phyloP scores from a whole-genome alignment of 2,888 invertebrate species.

The Helicoverpa assulta region DNA sequence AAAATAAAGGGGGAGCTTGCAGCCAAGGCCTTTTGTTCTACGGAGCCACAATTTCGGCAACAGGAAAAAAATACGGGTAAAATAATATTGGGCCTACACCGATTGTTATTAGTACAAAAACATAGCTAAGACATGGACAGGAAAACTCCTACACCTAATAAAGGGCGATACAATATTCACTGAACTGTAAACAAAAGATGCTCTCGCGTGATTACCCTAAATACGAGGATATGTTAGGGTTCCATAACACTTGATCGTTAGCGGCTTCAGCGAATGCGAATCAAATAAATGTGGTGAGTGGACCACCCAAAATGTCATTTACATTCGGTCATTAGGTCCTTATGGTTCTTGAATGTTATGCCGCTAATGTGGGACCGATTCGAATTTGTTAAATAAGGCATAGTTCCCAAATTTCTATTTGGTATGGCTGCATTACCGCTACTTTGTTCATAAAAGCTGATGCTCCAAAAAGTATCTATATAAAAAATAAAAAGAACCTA shows the following conservation, averaged over 20 bases:
- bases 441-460: constrained; percentile 26
- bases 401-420: constrained; percentile 22
- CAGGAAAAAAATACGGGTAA: constrained; percentile 37
- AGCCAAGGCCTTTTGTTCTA: constrained; percentile 10
- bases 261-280: constrained; percentile 25
- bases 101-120: constrained; percentile 31
- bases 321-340: constrained; percentile 48
- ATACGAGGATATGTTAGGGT: constrained; percentile 45
- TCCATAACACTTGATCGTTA: constrained; percentile 44
- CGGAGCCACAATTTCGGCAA: constrained; percentile 18
- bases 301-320: constrained; percentile 44
- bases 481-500: constrained; percentile 24
- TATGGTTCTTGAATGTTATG: constrained; percentile 33
- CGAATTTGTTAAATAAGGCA: constrained; percentile 45
- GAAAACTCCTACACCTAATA: constrained; percentile 56
- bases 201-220: constrained; percentile 58
- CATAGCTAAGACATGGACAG: constrained; percentile 30
- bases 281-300: constrained; percentile 33
- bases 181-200: constrained; percentile 63
- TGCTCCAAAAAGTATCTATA: constrained; percentile 9
- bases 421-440: constrained; percentile 21
- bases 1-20: constrained; percentile 12
- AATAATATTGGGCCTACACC: constrained; percentile 18
- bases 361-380: constrained; percentile 30
- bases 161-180: constrained; percentile 60